Base-by-base conservation (phyloP, 2,113 vertebrate species). In the Oryzias celebensis region DNA sequence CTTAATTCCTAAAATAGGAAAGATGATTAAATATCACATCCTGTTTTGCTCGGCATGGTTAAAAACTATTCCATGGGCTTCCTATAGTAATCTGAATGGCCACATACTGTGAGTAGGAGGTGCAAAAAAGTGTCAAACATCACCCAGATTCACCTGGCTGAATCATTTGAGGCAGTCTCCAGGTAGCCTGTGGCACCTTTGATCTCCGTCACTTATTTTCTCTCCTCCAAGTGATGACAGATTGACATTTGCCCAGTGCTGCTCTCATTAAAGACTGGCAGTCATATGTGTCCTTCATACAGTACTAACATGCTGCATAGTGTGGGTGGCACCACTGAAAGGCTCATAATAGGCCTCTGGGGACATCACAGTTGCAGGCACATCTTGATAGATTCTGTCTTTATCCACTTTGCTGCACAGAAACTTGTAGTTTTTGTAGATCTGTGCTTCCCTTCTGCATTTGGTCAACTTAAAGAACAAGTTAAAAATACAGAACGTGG, bases 331-430 rank as follows among this genome's bases (percentile, higher is more conserved):
- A 64, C 55, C 58, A 49, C 49, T 62, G 61, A 78, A 59, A 58
- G 58, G 23, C 50, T 52, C 52, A 65, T 78, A 87, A 84, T 80
- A 69, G 72, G 74, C 70, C 82, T 80, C 77, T 54, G 49, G 78
- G 57, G 82, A 78, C 14, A 18, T 45, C 17, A 6, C 58, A 61
- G 62, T 64, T 70, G 65, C 28, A 62, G 55, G 52, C 65, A 71
- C 60, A 62, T 72, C 54, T 56, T 49, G 78, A 46, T 58, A 73
- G 53, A 69, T 59, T 14, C 20, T 53, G 36, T 78, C 65, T 77
- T 81, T 75, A 76, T 76, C 80, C 78, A 82, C 72, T 83, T 86
- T 72, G 52, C 71, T 65, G 24, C 44, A 58, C 52, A 68, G 31
- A 69, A 55, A 46, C 69, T 65, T 49, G 68, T 75, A 80, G 58